These are phyloP conservation scores for Heliornis fulica DNA, from an alignment of 2,113 vertebrate species.

Conservation along the genomic window DNA sequence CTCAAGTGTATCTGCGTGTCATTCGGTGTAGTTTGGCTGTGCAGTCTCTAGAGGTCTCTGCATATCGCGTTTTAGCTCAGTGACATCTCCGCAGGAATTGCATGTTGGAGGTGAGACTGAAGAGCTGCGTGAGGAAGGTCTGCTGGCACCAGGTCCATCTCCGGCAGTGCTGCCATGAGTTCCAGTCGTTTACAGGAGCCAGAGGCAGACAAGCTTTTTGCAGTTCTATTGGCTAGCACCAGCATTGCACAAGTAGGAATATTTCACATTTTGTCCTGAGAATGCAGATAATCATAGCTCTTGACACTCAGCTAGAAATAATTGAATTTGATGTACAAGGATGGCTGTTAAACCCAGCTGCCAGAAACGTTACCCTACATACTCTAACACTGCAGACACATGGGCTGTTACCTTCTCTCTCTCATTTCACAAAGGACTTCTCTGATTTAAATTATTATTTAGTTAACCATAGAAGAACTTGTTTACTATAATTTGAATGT, in stretches of 20 bases:
- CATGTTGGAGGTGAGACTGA: not conserved
- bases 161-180: not conserved
- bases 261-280: not conserved
- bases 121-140: not conserved
- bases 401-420: fast-evolving
- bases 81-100: not conserved
- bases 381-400: not conserved
- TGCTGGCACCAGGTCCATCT: not conserved
- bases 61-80: constrained; percentile 54
- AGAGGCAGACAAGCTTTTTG: not conserved
- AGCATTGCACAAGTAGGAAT: not conserved
- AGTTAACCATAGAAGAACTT: not conserved
- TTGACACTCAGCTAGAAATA: not conserved
- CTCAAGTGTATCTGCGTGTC: not conserved
- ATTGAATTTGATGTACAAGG: not conserved
- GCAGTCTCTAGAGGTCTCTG: constrained; percentile 79
- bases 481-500: not conserved
- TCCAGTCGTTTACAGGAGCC: not conserved
- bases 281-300: not conserved
- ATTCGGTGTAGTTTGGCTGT: constrained; percentile 50
- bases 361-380: not conserved
- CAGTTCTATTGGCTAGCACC: not conserved
- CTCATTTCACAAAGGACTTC: not conserved
- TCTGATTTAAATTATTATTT: not conserved
- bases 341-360: not conserved